Base-by-base conservation (phyloP, 2,888 invertebrate species). In the Coenonympha glycerion region DNA sequence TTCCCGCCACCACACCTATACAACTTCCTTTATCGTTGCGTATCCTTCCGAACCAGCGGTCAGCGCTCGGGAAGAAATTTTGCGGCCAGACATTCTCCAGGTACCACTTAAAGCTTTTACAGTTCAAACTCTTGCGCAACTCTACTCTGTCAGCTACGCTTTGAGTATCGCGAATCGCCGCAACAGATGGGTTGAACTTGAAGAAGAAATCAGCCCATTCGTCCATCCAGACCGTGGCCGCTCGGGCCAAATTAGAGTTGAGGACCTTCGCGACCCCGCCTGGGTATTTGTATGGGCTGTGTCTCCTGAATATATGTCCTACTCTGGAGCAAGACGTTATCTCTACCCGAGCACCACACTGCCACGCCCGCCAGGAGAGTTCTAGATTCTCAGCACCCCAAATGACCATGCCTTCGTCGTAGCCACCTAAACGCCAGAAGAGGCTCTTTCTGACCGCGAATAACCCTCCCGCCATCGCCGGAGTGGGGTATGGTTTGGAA, bases 371-470 rank as follows among this genome's bases (percentile, higher is more conserved):
- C 80, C 99, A 98, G 0, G 98, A 98, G 74, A 99, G 89, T 80
- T 99, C 99, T 26, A 99, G 89, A 79, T 99, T 99, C 79, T 99
- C 99, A 0, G 97, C 99, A 3, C 99, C 99, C 99, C 99, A 99
- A 54, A 98, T 96, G 62, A 92, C 90, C 92, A 92, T 92, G 9
- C 89, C 87, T 63, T 91, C 90, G 59, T 92, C 92, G 60, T 92
- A 92, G 5, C 90, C 89, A 0, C 97, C 98, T 11, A 96, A 80
- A 57, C 95, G 91, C 84, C 94, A 95, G 71, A 98, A 98, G 61
- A 95, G 94, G 44, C 92, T 90, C 62, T 91, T 91, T 60, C 95
- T 91, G 55, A 97, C 96, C 0, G 96, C 92, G 73, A 97, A 97
- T n/a, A 97, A 82, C 0, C 97, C 97, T 0, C 97, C 97, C 0